phyloP scores from a whole-genome alignment of 2,113 vertebrate species.

The Xyrauchen texanus region DNA sequence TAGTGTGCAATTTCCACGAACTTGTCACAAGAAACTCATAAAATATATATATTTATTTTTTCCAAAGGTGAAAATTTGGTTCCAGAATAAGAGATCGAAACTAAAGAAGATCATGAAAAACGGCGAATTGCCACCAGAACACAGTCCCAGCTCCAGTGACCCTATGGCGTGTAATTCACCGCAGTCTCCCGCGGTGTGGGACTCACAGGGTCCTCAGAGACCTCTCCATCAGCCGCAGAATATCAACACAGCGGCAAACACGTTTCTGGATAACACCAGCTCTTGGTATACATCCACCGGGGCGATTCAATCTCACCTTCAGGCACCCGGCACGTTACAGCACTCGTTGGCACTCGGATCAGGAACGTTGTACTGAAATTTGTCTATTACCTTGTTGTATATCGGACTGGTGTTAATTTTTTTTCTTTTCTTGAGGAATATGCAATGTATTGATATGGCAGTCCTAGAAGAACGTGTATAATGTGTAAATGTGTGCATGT shows the following conservation, averaged over 20 bases:
- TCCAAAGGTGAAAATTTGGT: slow-evolving; percentile 96
- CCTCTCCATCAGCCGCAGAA: slow-evolving; percentile 84
- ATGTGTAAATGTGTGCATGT: slow-evolving; percentile 99
- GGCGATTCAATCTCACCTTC: slow-evolving; percentile 87
- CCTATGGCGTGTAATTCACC: slow-evolving; percentile 99
- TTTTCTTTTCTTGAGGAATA: slow-evolving; percentile 81
- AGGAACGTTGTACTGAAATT: slow-evolving; percentile 95
- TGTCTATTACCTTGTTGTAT: slow-evolving; percentile 65
- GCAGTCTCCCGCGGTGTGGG: slow-evolving; percentile 97
- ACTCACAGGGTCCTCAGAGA: slow-evolving; percentile 86
- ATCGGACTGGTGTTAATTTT: slow-evolving; percentile 85
- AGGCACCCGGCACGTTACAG: slow-evolving; percentile 89
- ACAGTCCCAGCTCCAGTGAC: slow-evolving; percentile 98
- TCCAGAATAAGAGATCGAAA: slow-evolving; percentile 98
- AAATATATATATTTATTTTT: neutral
- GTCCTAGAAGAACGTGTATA: slow-evolving; percentile 87
- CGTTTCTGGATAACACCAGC: slow-evolving; percentile 89
- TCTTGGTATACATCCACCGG: slow-evolving; percentile 89
- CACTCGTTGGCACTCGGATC: slow-evolving; percentile 93
- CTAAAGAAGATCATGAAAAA: slow-evolving; percentile 99
- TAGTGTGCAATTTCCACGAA: neutral
- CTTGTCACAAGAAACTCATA: neutral
- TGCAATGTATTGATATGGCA: slow-evolving; percentile 87
- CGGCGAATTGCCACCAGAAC: slow-evolving; percentile 94
- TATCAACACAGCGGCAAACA: slow-evolving; percentile 87